These are phyloP conservation scores for Oreohelix idahoensis DNA, from an alignment of 1,140 invertebrate species.

Conservation along the genomic window DNA sequence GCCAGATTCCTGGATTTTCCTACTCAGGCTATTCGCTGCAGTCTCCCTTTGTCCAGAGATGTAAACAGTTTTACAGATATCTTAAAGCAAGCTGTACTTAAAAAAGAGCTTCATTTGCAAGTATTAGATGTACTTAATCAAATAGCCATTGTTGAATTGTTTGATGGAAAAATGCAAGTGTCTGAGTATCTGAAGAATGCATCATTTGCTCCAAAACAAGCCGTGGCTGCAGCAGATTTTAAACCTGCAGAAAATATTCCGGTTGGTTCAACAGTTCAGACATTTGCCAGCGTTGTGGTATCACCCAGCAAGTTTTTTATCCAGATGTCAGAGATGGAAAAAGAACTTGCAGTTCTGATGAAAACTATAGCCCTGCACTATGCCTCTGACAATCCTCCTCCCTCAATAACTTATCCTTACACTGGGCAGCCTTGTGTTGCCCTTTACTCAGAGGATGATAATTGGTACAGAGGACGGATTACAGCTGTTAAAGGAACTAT, in stretches of 20 bases:
- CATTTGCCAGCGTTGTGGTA: constrained; percentile 53
- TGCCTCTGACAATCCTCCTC: constrained; percentile 21
- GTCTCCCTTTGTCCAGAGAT: constrained; percentile 27
- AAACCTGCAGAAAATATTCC: constrained; percentile 16
- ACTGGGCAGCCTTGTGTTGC: constrained; percentile 74
- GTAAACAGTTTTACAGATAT: constrained; percentile 26
- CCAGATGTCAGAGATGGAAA: constrained; percentile 65
- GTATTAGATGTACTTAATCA: constrained; percentile 37
- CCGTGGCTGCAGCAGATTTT: not conserved
- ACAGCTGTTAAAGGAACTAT: constrained; percentile 75
- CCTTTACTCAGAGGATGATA: constrained; percentile 81
- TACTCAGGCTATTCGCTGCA: constrained; percentile 54
- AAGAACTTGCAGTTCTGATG: constrained; percentile 72
- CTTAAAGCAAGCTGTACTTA: constrained; percentile 48
- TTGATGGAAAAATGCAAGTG: constrained; percentile 27
- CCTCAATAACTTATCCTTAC: constrained; percentile 3
- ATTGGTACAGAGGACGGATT: constrained; percentile 86
- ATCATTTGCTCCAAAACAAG: not conserved
- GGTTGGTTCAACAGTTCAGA: constrained; percentile 43
- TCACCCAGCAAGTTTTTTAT: constrained; percentile 74
- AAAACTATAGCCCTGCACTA: constrained; percentile 48
- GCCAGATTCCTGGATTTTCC: constrained; percentile 49
- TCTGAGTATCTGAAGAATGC: constrained; percentile 24
- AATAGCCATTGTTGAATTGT: constrained; percentile 39
- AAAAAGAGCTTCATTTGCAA: constrained; percentile 52